Evolutionary conservation across 1,140 invertebrate species (phyloP), one percentile per base, ranked within the genome.

Genomic region (Trinorchestia longiramus): DNA sequence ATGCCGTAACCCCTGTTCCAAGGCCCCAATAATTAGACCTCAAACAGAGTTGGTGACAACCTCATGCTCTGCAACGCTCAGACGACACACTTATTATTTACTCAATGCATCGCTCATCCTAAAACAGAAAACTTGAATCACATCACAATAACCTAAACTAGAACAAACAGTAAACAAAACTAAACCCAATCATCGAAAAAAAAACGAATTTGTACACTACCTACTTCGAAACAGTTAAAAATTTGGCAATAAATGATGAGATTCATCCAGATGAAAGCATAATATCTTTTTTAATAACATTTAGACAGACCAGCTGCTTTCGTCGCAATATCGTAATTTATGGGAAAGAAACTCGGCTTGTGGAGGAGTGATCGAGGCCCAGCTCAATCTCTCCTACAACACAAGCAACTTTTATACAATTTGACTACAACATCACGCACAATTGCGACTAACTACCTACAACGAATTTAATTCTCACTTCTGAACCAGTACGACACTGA

Each of bases 251-350:
- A 90, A 90, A 90, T 42, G 4, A 90, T 90, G 88, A 42, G 88
- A 90, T 42, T 43, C 88, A 28, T 90, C 36, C 62, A 90, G 88
- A 90, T 90, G 41, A 90, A 90, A 90, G 88, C 88, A 90, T 90
- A 90, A 90, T 42, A 43, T 90, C 43, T 41, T 90, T 28, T 90
- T 77, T 19, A 77, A 77, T 28, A 77, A 77, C 62, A 28, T 90
- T 90, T 43, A 90, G 88, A 90, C 88, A 90, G 88, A 90, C 88
- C 88, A 90, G 88, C 88, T 90, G 88, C 43, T 90, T 43, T 90
- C 88, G 88, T 90, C 88, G 88, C 88, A 90, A 43, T 11, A 90
- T 90, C 43, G 88, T 90, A 90, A 90, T 41, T 43, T 19, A 90
- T 90, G n/a, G n/a, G 42, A 90, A 42, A 90, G n/a, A 42, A 90